Conservation (phyloP, 2,888 invertebrate species). For the Pediacus dermestoides region DNA sequence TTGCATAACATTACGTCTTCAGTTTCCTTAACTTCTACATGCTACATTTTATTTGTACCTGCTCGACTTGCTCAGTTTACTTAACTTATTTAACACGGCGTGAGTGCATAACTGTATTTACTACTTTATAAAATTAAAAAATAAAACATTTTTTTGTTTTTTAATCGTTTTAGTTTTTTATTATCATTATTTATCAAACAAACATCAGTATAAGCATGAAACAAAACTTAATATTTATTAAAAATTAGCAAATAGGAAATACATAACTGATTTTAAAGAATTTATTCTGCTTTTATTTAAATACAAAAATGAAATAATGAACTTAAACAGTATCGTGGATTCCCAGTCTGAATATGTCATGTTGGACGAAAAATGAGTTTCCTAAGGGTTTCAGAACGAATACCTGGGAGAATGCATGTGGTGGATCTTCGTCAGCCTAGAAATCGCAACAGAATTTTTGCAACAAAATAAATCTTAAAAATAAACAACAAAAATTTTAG, state of each 20-base stretch:
- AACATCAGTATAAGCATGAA: no score
- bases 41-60: conserved; percentile 22
- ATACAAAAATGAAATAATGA: no score
- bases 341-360: conserved; percentile 93
- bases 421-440: conserved; percentile 95
- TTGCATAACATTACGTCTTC: no score
- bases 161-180: background rate
- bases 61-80: conserved; percentile 21
- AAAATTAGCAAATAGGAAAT: no score
- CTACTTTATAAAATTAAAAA: background rate
- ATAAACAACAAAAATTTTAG: no score
- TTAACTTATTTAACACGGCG: conserved; percentile 16
- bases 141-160: background rate
- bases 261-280: no score
- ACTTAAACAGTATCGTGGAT: conserved; percentile 76
- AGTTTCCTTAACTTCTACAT: conserved; percentile 11
- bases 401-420: conserved; percentile 89
- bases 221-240: no score
- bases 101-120: conserved; percentile 9
- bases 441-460: no score
- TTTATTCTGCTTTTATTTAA: no score
- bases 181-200: no score
- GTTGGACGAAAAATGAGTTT: conserved; percentile 86
- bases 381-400: conserved; percentile 87
- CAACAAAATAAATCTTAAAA: no score